Conservation (phyloP, 2,113 vertebrate species). For the Mastomys coucha region DNA sequence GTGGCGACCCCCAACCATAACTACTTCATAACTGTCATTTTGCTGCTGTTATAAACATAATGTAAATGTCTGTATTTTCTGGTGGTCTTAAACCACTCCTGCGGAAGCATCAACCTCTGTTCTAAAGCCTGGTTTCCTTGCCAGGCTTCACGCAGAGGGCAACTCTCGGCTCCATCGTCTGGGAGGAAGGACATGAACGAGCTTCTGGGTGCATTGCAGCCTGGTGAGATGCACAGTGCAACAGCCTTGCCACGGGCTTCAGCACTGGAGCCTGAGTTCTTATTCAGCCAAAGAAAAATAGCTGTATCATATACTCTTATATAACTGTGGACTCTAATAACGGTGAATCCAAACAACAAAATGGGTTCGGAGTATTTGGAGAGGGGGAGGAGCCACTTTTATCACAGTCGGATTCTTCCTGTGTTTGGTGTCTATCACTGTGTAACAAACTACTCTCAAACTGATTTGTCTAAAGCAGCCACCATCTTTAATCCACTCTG, state of each 20-base stretch:
- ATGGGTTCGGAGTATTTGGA: not conserved
- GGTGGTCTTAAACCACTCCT: not conserved
- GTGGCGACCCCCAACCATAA: too few relatives aligned
- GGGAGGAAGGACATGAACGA: not conserved
- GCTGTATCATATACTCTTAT: not conserved
- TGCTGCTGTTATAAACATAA: too few relatives aligned
- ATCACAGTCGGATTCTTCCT: not conserved
- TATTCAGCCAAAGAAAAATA: not conserved
- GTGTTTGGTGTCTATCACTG: not conserved
- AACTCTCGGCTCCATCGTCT: not conserved
- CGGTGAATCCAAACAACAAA: slow-evolving; percentile 44
- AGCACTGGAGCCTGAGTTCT: not conserved
- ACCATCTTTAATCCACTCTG: not conserved
- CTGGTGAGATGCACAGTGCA: not conserved
- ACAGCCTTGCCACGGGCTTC: not conserved
- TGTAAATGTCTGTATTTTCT: not conserved
- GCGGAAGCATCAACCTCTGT: not conserved
- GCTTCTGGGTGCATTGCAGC: not conserved
- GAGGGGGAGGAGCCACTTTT: not conserved
- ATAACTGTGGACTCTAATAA: not conserved
- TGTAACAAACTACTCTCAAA: slow-evolving; percentile 14
- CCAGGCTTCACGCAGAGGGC: not conserved
- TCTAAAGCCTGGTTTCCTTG: slow-evolving; percentile 11
- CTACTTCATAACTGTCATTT: too few relatives aligned
- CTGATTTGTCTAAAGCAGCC: not conserved